Conservation (phyloP, 35 echinoderm and acorn worm genomes). For the Lytechinus pictus region DNA sequence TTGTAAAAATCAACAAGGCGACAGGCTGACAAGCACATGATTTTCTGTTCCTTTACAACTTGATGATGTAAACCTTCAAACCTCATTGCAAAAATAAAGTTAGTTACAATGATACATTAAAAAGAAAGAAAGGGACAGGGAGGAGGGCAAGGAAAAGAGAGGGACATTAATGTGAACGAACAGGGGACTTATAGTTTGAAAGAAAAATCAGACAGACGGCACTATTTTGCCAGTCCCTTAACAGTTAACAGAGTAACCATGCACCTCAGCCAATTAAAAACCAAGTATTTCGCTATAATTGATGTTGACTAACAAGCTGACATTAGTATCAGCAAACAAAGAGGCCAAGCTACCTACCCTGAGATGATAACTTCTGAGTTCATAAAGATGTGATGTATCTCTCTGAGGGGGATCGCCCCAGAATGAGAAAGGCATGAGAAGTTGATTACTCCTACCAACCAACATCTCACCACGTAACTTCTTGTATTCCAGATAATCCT, state of each 20-base stretch:
- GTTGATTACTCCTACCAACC: conserved; percentile 83
- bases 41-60: too few species aligned
- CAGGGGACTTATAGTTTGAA: too few species aligned
- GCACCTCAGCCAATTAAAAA: too few species aligned
- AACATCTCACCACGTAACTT: conserved; percentile 86
- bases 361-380: conserved; percentile 94
- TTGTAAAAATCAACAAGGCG: too few species aligned
- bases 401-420: conserved; percentile 80
- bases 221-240: too few species aligned
- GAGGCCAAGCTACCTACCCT: conserved; percentile 67
- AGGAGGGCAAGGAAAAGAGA: not conserved
- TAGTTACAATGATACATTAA: not conserved
- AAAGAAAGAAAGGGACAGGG: not conserved
- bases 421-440: conserved; percentile 91
- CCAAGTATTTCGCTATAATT: too few species aligned
- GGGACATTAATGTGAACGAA: too few species aligned
- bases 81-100: not conserved
- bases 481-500: conserved; percentile 97
- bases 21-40: too few species aligned
- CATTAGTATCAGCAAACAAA: not conserved
- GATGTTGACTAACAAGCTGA: too few species aligned
- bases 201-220: too few species aligned
- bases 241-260: too few species aligned
- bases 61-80: not conserved
- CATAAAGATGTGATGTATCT: conserved; percentile 80